Base-by-base conservation (phyloP, 2,113 vertebrate genomes). In the Malurus elegans region DNA sequence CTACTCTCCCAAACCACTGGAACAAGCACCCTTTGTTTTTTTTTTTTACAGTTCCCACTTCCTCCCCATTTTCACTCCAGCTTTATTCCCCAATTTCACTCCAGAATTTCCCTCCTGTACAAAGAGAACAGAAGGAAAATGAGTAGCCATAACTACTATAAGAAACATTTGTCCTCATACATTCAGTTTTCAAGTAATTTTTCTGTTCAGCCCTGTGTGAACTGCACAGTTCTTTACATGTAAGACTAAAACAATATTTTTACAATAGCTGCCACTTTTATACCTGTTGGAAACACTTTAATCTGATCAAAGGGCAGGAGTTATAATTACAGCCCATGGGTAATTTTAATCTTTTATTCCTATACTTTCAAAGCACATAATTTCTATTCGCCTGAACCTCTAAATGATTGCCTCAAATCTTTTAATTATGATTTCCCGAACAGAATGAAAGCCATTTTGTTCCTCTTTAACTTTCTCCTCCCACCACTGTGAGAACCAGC, bases 271-370 rank as follows among this genome's bases (percentile, higher is more conserved):
- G 34, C 60, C 18, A 47, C 76, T 87, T 89, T 80, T 51, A 64
- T 58, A 74, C 80, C 64, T 87, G 34, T 62, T 78, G 34, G 72
- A 95, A 94, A 86, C 34, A 54, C 0, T 0, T 78, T 74, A 76
- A 89, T 89, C 69, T 58, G 60, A 92, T 28, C 67, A 96, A 29
- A 94, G 76, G 76, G 72, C 79, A 92, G 51, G 64, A 84, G 34
- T 66, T 86, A 62, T 66, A 96, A 92, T 96, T 95, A 84, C 5
- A 84, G 56, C 10, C 51, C 81, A 51, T 66, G 53, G 18, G 34
- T 67, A 94, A 84, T 94, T 91, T 92, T 73, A 88, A 65, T 79
- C 26, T 82, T 90, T 48, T 94, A 51, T 78, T 78, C 84, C 69
- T 84, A 51, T 44, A 32, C 18, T 94, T 95, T 84, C 47, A 92